phyloP scores from a whole-genome alignment of 2,113 vertebrate genomes.

The Synodontis membranacea region DNA sequence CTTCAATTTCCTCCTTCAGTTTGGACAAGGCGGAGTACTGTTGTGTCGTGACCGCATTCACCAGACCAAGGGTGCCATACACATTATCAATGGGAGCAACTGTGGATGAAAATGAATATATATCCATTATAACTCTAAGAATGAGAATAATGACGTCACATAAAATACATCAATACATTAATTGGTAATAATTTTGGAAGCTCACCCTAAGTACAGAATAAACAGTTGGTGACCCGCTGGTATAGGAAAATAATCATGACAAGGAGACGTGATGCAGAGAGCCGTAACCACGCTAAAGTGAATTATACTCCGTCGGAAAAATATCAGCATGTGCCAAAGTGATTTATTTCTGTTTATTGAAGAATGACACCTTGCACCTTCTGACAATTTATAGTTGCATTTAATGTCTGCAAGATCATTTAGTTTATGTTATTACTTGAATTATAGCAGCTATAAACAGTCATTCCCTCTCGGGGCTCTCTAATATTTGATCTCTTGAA shows the following conservation, averaged over 20 bases:
- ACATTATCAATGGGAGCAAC: conserved; percentile 93
- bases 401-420: background rate
- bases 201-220: background rate
- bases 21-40: conserved; percentile 83
- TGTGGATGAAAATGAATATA: conserved; percentile 58
- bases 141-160: background rate
- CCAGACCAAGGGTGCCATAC: conserved; percentile 85
- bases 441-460: background rate
- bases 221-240: background rate
- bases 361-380: background rate
- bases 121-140: background rate
- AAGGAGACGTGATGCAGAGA: background rate
- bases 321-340: background rate
- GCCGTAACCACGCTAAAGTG: background rate
- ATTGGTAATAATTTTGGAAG: background rate
- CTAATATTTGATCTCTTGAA: background rate
- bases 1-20: conserved; percentile 88
- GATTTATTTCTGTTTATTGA: background rate
- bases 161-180: background rate
- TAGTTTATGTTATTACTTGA: background rate
- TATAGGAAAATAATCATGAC: background rate
- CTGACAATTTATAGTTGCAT: background rate
- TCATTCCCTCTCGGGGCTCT: background rate
- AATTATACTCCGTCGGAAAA: background rate
- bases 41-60: conserved; percentile 85